Evolutionary conservation across 2,888 invertebrate genomes (phyloP), one percentile per base, ranked within the genome.

Genomic region (Zygothrica quintamaculata): DNA sequence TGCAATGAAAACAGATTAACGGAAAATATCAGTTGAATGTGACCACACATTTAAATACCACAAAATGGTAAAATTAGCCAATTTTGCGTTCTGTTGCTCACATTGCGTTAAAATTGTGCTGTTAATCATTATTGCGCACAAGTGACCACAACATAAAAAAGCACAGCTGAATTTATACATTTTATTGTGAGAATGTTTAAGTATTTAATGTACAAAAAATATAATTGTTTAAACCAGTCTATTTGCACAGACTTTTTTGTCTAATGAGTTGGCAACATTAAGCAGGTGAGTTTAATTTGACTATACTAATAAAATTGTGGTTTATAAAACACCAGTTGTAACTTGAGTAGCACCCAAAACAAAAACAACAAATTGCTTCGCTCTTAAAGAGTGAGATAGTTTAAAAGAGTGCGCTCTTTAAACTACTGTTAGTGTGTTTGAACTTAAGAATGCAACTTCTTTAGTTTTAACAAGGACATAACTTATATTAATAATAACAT

Each of bases 251-350:
- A 46, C 6, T 22, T 46, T 40, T 7, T 42, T 56, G 40, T 4
- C 55, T 18, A 70, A 75, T 60, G 58, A 74, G 9, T 31, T 65
- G 44, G 44, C 33, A 52, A 47, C 31, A 12, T 59, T 36, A 22
- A 44, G 47, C 39, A 40, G 78, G 81, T 81, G 26, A 75, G 75
- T 55, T 34, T 11, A 26, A 12, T 33, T 56, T 43, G 22, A 31
- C 25, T 7, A 40, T 36, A 29, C 25, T 26, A 34, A 55, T 7
- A 7, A 56, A 50, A 29, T 4, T 6, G 13, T 13, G 25, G n/a
- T n/a, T 33, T 8, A 18, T 15, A 46, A 36, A 40, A 1, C 44
- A 18, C 25, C 22, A 34, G 47, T 47, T 42, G 34, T 40, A 29
- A 64, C 36, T 16, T 65, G 37, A 51, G 12, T 34, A 55, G 6